These are phyloP conservation scores for Machimus atricapillus DNA, from an alignment of 2,888 invertebrate species.

Conservation along the genomic window DNA sequence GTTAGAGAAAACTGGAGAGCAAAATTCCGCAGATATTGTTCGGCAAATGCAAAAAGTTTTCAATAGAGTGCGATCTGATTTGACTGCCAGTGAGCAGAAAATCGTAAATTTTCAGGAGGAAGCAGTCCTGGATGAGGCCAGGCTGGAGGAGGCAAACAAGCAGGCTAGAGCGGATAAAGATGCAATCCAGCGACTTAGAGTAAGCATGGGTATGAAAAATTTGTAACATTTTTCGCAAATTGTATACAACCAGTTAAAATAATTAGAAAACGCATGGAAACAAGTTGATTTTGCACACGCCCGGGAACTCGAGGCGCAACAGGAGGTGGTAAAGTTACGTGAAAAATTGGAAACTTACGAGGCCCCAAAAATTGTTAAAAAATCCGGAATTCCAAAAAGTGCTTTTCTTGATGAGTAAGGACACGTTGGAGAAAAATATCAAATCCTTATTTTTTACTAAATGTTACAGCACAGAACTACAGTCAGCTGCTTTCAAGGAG, in stretches of 20 bases:
- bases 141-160: constrained; percentile 53
- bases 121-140: constrained; percentile 48
- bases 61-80: constrained; percentile 53
- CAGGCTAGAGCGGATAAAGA: constrained; percentile 57
- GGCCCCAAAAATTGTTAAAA: constrained; percentile 47
- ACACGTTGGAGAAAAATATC: neutral
- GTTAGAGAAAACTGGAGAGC: constrained; percentile 44
- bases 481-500: constrained; percentile 58
- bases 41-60: constrained; percentile 58
- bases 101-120: constrained; percentile 50
- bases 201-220: constrained; percentile 55
- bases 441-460: constrained; percentile 5
- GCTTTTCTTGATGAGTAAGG: constrained; percentile 23
- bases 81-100: constrained; percentile 53
- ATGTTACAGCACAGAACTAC: neutral
- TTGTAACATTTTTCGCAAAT: neutral
- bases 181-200: constrained; percentile 57
- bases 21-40: constrained; percentile 59
- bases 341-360: constrained; percentile 56
- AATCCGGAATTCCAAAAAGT: constrained; percentile 40
- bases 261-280: constrained; percentile 60
- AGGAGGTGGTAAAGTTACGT: constrained; percentile 56
- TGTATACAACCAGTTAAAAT: neutral
- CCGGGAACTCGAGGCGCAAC: constrained; percentile 59
- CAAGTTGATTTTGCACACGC: constrained; percentile 60